Base-by-base conservation (phyloP, 2,888 invertebrate species). In the Chrysolina oricalcia region DNA sequence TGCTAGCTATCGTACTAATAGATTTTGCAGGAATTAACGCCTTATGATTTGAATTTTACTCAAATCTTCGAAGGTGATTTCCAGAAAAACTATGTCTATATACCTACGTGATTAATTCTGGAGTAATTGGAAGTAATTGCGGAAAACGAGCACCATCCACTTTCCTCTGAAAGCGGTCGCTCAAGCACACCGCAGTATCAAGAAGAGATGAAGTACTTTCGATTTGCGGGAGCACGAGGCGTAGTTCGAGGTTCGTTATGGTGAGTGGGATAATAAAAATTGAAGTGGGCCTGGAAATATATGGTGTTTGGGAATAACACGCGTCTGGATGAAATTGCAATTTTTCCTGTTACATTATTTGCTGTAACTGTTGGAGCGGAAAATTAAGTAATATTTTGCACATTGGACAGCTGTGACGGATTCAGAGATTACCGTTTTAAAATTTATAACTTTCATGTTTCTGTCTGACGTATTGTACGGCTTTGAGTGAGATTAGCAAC, bases 141-240 rank as follows among this genome's bases (percentile, higher is more conserved):
- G 35, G n/a, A n/a, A 59, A 59, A 35, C 35, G 35, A 59, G 35
- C 59, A 10, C 59, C 59, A 59, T 35, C 59, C 35, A 59, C 59
- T 27, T 35, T 27, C n/a, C 59, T n/a, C n/a, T 59, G 35, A 10
- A 59, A 27, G 59, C n/a, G n/a, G n/a, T 35, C 59, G 10, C 27
- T 59, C 59, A 59, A 59, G 59, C 23, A 9, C 13, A 35, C 59
- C 35, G 23, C n/a, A 35, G 35, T 59, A 17, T 59, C 59, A n/a
- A 35, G 27, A 59, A 35, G 59, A 35, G 27, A 59, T 59, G 59
- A n/a, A 59, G 59, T 59, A 27, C n/a, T n/a, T 59, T 59, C 59
- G 59, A 59, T 59, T 59, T 35, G 35, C 10, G 59, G 59, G 23
- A 35, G 59, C 59, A 4, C 2, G 13, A 8, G 59, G 17, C 35